These are phyloP conservation scores for Nothocercus julius DNA, from an alignment of 2,113 vertebrate species.

Conservation along the genomic window DNA sequence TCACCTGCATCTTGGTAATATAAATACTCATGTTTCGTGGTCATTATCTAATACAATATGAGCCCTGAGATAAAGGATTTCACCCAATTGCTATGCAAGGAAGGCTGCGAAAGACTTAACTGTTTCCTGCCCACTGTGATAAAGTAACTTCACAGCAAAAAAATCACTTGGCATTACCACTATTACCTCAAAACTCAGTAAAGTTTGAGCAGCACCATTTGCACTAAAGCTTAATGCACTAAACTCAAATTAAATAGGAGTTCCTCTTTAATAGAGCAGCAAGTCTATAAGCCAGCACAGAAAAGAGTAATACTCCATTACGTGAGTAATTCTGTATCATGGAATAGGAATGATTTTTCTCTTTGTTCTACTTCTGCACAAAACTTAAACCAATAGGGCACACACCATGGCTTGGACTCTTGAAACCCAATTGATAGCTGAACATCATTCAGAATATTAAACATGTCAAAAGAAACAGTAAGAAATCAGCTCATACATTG, in stretches of 20 bases:
- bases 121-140: neutral
- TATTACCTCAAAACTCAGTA: neutral
- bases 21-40: neutral
- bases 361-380: neutral
- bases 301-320: neutral
- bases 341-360: neutral
- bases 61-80: conserved; percentile 1
- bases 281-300: neutral
- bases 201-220: neutral
- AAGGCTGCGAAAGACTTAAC: neutral
- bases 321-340: neutral
- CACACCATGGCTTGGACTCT: accelerated
- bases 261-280: neutral
- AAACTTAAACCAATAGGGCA: neutral
- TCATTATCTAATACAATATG: neutral
- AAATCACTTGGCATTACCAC: neutral
- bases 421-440: neutral
- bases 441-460: neutral
- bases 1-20: neutral
- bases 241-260: neutral
- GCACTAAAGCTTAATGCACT: neutral
- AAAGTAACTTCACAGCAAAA: neutral
- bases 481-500: neutral
- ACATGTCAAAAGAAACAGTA: accelerated
- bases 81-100: neutral